phyloP scores from a whole-genome alignment of 2,113 vertebrate species.

The Brachyhypopomus gauderio region DNA sequence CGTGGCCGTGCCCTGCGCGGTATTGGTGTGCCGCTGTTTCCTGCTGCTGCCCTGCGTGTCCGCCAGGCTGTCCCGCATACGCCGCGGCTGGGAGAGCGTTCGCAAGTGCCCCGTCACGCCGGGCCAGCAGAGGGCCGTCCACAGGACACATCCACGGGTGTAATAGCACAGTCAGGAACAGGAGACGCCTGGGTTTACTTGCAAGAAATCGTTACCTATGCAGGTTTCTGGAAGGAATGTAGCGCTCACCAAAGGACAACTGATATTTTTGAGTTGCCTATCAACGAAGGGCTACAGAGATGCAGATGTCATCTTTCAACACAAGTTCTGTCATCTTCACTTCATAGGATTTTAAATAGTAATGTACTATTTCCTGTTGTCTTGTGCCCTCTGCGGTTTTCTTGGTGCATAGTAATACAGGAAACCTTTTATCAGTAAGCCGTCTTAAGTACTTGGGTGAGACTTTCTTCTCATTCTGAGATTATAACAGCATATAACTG shows the following conservation, averaged over 20 bases:
- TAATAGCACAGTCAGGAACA: constrained; percentile 31
- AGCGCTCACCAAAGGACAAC: not conserved
- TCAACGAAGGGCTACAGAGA: not conserved
- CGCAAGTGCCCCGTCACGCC: constrained; percentile 56
- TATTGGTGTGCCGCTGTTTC: constrained; percentile 80
- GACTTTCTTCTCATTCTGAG: too few relatives aligned
- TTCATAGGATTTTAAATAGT: too few relatives aligned
- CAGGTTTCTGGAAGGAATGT: not conserved
- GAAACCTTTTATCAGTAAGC: too few relatives aligned
- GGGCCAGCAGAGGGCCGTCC: constrained; percentile 46
- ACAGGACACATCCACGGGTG: constrained; percentile 65
- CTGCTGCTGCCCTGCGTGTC: constrained; percentile 81
- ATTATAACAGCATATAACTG: not conserved
- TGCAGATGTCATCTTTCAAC: too few relatives aligned
- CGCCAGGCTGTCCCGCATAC: constrained; percentile 79
- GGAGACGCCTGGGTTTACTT: not conserved
- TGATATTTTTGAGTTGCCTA: not conserved
- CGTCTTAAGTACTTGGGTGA: too few relatives aligned
- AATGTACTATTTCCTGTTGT: too few relatives aligned
- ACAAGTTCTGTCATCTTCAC: not conserved
- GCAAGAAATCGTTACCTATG: not conserved
- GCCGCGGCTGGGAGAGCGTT: constrained; percentile 88
- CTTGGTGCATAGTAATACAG: too few relatives aligned
- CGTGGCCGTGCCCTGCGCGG: constrained; percentile 74
- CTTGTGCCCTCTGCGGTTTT: too few relatives aligned